Percentiles rank a stretch among this genome's conserved stretches.
Conservation (phyloP, 2,113 vertebrate genomes). For the Grammomys surdaster region DNA sequence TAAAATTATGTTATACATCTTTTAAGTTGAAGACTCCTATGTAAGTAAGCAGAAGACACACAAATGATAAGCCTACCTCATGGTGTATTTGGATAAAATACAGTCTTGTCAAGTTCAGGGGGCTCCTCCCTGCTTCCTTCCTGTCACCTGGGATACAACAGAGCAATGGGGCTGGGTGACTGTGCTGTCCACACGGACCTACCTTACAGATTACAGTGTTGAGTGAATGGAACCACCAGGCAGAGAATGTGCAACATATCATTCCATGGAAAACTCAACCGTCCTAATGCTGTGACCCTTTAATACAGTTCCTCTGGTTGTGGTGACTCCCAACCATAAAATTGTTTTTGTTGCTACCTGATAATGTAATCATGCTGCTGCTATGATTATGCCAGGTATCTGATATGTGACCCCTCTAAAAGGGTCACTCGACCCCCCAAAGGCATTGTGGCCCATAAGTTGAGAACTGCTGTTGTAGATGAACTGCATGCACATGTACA, state of each 20-base stretch:
- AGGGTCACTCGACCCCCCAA: background rate
- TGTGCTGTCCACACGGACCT: background rate
- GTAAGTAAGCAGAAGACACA: background rate
- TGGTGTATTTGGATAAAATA: background rate
- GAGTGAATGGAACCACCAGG: background rate
- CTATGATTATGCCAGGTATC: background rate
- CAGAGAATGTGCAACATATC: accelerated
- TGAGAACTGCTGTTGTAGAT: background rate
- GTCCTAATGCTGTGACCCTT: background rate
- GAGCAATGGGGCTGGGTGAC: background rate
- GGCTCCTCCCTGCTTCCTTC: background rate
- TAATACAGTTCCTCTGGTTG: background rate
- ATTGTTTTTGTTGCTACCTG: background rate
- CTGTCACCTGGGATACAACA: too few species aligned
- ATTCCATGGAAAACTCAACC: background rate
- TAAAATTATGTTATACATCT: background rate
- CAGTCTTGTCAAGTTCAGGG: background rate
- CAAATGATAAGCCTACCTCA: background rate
- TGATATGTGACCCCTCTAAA: background rate
- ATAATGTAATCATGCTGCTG: background rate
- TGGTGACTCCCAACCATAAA: background rate
- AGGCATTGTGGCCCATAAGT: background rate
- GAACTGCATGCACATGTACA: too few species aligned
- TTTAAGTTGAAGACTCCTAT: background rate
- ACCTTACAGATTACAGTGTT: accelerated